Base-by-base conservation (phyloP, 2,888 invertebrate genomes). In the Carterocephalus palaemon region DNA sequence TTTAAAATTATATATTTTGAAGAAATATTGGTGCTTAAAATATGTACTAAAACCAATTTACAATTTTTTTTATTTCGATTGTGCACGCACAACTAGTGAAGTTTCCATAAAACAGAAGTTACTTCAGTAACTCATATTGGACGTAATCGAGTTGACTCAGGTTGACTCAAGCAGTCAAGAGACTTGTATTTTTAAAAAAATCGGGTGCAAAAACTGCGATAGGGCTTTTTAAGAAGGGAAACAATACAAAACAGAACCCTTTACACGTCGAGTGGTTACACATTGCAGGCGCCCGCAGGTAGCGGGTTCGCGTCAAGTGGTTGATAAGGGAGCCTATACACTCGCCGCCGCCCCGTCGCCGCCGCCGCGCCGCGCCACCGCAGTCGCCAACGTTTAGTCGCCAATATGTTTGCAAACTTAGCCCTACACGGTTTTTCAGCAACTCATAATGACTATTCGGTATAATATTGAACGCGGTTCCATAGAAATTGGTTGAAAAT, bases 271-370 rank as follows among this genome's bases (percentile, higher is more conserved):
- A 76, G 75, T 73, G 71, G 66, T 52, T 39, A 32, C 48, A 43
- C 41, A 12, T 43, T 28, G 26, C 20, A 15, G 67, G 67, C 60
- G 59, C 46, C 62, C 59, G 70, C 78, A 74, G 72, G 76, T 80
- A 79, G 73, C 74, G 48, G 50, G 60, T 67, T 67, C 62, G 59
- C 63, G 64, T 72, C 74, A 73, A 78, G 75, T 75, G 62, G 60
- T 37, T 49, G 70, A 76, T 72, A 74, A 77, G 62, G 49, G 20
- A 6, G 55, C 54, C 51, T 58, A 54, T 32, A 48, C 47, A 45
- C 46, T 43, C 46, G 48, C 48, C 46, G 46, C 53, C 52, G 53
- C 52, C 57, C n/a, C n/a, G n/a, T n/a, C 60, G 57, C 59, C 57
- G 53, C 31, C 52, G 49, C 47, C 56, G 46, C 48, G 47, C 47